Base-by-base conservation (phyloP, 2,888 invertebrate genomes). In the Oeneis ivallda region DNA sequence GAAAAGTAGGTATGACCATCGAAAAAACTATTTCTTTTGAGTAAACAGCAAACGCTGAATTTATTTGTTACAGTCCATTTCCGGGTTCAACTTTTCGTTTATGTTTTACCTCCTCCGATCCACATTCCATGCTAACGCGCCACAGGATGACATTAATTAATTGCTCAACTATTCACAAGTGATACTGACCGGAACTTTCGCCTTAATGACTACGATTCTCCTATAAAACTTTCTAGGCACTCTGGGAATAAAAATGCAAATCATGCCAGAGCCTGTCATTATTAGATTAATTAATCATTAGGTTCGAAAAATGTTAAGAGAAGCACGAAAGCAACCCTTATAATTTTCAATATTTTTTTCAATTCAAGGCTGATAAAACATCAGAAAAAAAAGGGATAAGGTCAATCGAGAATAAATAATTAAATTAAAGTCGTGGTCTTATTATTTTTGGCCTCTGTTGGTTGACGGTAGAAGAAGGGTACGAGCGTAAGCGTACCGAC, bases 91-190 rank as follows among this genome's bases (percentile, higher is more conserved):
- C n/a, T 34, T 52, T 34, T 52, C 13, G 10, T 26, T 50, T 37
- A 15, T 37, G 37, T 37, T 34, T 53, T 37, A n/a, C 17, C 50
- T 37, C 17, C 32, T 53, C 34, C 17, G 9, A 17, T 8, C 1
- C 15, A 50, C n/a, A n/a, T 10, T 8, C 1, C 15, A 32, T 8
- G 8, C 4, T 3, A 19, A 56, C 11, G n/a, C 13, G 39, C 56
- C 56, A 54, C 37, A 19, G 26, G 34, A 58, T 58, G 59, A 49
- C 59, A 49, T 49, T 49, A 49, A 60, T 60, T 60, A 39, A 60
- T 49, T 49, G 39, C 49, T 32, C 19, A 37, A 37, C 49, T 37
- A 49, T 60, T 39, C 49, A 37, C 37, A 10, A 17, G 49, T 49
- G 49, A 60, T 60, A 60, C 17, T 60, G 59, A 60, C 59, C 39